These are phyloP conservation scores for Cheilinus undulatus DNA, from an alignment of 2,113 vertebrate genomes.

Conservation along the genomic window DNA sequence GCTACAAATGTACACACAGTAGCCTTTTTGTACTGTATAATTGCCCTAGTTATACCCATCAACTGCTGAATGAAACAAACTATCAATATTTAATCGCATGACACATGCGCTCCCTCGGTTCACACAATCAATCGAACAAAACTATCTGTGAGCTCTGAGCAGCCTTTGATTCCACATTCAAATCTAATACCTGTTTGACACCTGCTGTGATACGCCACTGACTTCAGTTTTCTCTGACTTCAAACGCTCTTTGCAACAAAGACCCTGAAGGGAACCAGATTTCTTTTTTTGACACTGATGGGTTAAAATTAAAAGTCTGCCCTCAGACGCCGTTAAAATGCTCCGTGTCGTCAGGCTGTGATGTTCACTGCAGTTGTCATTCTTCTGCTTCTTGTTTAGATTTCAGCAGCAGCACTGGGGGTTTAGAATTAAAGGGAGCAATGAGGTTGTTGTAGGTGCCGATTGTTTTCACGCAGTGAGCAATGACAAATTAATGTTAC, in stretches of 20 bases:
- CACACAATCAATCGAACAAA: constrained; percentile 21
- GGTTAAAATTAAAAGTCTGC: constrained; percentile 25
- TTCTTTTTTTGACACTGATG: constrained; percentile 45
- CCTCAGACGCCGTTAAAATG: constrained; percentile 18
- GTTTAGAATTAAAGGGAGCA: background rate
- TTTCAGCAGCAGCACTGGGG: background rate
- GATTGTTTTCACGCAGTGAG: background rate
- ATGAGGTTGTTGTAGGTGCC: background rate
- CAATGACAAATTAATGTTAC: background rate
- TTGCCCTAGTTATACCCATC: background rate
- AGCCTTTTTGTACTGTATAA: background rate
- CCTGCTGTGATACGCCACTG: constrained; percentile 1
- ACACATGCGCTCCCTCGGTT: background rate
- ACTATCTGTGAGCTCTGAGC: constrained; percentile 18
- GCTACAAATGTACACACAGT: background rate
- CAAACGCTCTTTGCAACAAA: constrained; percentile 27
- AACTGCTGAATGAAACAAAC: constrained; percentile 8
- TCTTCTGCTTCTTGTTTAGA: constrained; percentile 1
- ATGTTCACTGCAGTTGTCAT: constrained; percentile 12
- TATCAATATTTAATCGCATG: constrained; percentile 10
- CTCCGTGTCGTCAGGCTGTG: constrained; percentile 18
- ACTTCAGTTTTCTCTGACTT: constrained; percentile 20
- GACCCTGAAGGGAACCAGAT: constrained; percentile 18
- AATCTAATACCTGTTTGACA: constrained; percentile 23
- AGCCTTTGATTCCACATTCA: constrained; percentile 29